Base-by-base conservation (phyloP, 2,888 invertebrate species). In the Lypha dubia region DNA sequence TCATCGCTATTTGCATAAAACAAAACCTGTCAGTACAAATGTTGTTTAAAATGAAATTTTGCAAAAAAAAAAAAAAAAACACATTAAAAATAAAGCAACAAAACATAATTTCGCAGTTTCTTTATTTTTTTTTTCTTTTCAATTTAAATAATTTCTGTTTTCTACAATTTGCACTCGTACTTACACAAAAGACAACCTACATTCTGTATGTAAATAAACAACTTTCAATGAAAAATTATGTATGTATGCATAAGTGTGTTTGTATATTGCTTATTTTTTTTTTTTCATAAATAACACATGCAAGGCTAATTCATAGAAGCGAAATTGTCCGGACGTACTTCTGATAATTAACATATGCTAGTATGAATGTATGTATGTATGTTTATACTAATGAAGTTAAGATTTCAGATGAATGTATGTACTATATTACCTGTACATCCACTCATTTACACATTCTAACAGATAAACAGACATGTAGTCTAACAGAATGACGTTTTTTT, bases 281-380 rank as follows among this genome's bases (percentile, higher is more conserved):
- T 71, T 71, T 49, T 56, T 44, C 46, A 22, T 11, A 79, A 71
- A 60, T 67, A 49, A 67, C 71, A 75, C 60, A 83, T 44, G 62
- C 79, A 77, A 84, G 68, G 76, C 73, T 84, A 77, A 73, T 73
- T 67, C 56, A 75, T 62, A 63, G 53, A 71, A 80, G 20, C n/a
- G 22, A 71, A 80, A 63, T 44, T 70, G 62, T 41, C 67, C 80
- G 73, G 80, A 80, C 76, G 73, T 73, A 76, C 49, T 73, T 76
- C 65, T 80, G 71, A 62, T 84, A 84, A 80, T 84, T 80, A 84
- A 63, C 84, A 80, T 77, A 80, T 62, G 67, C 20, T 41, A 8
- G 5, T 15, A 24, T n/a, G n/a, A n/a, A n/a, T n/a, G 13, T 53
- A 53, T 24, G 13, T 1, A 28, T 15, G 13, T 20, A 58, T 24